Evolutionary conservation across 2,113 vertebrate species (phyloP), one percentile per base, ranked within the genome.

Genomic region (Heterochromis multidens): DNA sequence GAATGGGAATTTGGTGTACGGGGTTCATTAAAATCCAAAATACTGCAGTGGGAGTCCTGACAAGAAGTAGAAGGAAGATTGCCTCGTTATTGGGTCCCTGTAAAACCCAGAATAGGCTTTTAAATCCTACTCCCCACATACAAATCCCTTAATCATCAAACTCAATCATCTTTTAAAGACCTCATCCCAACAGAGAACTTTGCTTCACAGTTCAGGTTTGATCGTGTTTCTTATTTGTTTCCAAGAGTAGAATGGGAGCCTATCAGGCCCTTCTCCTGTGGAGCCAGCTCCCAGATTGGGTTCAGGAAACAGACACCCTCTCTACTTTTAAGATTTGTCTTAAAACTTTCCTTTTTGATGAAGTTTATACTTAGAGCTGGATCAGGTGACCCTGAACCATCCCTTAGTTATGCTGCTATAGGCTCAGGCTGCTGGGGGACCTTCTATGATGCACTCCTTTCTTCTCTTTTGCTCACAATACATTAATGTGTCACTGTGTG

Each of bases 1-100:
- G 21, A 8, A 31, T 52, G 0, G 46, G 49, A 54, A 52, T 54
- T 46, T 54, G 70, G 0, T n/a, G 6, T 52, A 33, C 1, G 1
- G 5, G 19, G 19, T 14, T 74, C 2, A 0, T 74, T 52, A 33
- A 54, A 74, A 54, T 74, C 17, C 70, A 74, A 52, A 74, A 52
- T 19, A 52, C 25, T 5, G 43, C 27, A 31, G 5, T 10, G n/a
- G 54, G 21, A 52, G 16, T 52, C 0, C 25, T 74, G 43, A 31
- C 29, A 3, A 13, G 17, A 19, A 74, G 27, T 74, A 33, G 19
- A 54, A 74, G 0, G 33, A 74, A 74, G 46, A 74, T 74, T 0
- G 1, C 14, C 43, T 74, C 0, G 2, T 74, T 74, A 74, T 31
- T 74, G 31, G 46, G 10, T 74, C 46, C 46, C 25, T 65, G 35